Evolutionary conservation across 2,888 invertebrate genomes (phyloP).

Genomic region (Amiota communis): DNA sequence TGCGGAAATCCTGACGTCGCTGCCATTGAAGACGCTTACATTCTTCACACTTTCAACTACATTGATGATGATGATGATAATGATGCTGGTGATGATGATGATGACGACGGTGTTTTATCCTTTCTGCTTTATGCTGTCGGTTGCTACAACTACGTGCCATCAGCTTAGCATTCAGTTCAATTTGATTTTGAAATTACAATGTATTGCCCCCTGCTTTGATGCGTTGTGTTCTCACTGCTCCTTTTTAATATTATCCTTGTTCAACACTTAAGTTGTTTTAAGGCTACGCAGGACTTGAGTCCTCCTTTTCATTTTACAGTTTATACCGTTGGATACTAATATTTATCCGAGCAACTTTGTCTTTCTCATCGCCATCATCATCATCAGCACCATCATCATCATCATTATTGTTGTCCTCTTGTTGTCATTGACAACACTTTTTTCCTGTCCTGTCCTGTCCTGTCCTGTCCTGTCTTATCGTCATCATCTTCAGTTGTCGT

Average conservation of each 20-base stretch:
- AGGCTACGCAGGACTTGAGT: neutral
- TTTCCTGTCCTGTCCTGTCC: neutral
- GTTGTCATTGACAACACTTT: slow-evolving; percentile 15
- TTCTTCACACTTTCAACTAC: neutral
- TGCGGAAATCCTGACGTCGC: slow-evolving; percentile 57
- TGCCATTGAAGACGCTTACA: slow-evolving; percentile 29
- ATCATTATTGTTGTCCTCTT: neutral
- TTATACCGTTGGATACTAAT: slow-evolving; percentile 18
- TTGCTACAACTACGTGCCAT: neutral
- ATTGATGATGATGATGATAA: neutral
- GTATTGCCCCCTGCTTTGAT: slow-evolving; percentile 15
- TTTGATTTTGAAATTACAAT: slow-evolving; percentile 29
- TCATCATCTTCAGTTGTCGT: neutral
- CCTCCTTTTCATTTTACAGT: neutral
- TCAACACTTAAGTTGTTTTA: slow-evolving; percentile 27
- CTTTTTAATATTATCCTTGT: slow-evolving; percentile 3
- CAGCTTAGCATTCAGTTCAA: slow-evolving; percentile 10
- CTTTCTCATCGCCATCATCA: neutral
- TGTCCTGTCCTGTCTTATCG: neutral
- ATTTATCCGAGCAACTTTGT: neutral
- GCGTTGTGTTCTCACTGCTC: neutral
- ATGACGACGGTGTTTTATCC: slow-evolving; percentile 1
- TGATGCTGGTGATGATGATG: neutral
- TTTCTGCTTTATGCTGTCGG: slow-evolving; percentile 8
- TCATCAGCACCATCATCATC: neutral